Evolutionary conservation across 2,888 invertebrate genomes (phyloP).

Genomic region (Odontocerum albicorne): DNA sequence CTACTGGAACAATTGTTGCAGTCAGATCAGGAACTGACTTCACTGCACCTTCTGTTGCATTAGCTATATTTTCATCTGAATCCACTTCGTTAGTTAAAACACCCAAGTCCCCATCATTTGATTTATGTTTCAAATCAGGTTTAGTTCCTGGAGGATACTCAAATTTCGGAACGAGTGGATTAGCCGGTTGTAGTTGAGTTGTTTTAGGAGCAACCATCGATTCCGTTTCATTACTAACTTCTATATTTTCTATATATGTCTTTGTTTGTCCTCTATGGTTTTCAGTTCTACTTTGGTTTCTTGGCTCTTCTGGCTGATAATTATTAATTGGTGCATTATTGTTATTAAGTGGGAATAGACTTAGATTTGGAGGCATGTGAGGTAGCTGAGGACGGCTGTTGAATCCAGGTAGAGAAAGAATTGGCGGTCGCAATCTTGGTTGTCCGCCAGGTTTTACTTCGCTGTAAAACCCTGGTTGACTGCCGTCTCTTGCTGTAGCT

Average conservation of each 20-base stretch:
- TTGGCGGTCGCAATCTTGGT: slow-evolving; percentile 39
- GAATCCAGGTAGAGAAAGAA: slow-evolving; percentile 46
- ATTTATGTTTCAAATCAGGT: slow-evolving; percentile 29
- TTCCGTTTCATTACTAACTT: slow-evolving; percentile 36
- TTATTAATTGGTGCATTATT: slow-evolving; percentile 37
- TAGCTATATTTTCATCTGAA: slow-evolving; percentile 10
- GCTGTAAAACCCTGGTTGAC: neutral
- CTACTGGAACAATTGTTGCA: slow-evolving; percentile 69
- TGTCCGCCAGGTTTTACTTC: slow-evolving; percentile 21
- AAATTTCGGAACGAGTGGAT: slow-evolving; percentile 29
- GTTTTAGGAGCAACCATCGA: slow-evolving; percentile 30
- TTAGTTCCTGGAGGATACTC: slow-evolving; percentile 25
- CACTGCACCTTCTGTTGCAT: slow-evolving; percentile 43
- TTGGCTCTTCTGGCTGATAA: slow-evolving; percentile 5
- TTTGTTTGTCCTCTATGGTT: slow-evolving; percentile 32
- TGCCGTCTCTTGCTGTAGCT: slow-evolving; percentile 14
- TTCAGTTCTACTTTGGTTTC: slow-evolving; percentile 36
- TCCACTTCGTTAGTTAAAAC: slow-evolving; percentile 34
- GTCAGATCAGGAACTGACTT: slow-evolving; percentile 58
- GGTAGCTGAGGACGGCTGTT: slow-evolving; percentile 38
- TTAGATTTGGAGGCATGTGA: slow-evolving; percentile 23
- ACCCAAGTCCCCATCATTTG: neutral
- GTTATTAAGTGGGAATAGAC: slow-evolving; percentile 41
- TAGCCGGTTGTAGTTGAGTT: slow-evolving; percentile 33
- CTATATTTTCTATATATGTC: slow-evolving; percentile 32